Conservation (phyloP, 2,113 vertebrate genomes). For the Leucosticte australis region DNA sequence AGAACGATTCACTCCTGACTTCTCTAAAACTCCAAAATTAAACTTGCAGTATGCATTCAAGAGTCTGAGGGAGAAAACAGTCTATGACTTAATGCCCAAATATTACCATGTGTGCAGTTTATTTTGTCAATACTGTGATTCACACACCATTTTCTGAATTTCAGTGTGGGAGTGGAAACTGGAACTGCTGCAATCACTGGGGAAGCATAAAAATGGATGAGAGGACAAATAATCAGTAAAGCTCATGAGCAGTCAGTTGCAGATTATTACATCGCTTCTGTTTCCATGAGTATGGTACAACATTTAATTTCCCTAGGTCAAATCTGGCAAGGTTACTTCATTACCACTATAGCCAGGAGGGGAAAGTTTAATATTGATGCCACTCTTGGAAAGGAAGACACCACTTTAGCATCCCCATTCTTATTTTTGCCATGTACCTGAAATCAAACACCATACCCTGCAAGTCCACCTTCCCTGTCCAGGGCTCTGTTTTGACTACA, state of each 20-base stretch:
- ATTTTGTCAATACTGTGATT: constrained; percentile 36
- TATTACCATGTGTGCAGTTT: background rate
- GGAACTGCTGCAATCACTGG: background rate
- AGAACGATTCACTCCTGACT: background rate
- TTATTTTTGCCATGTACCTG: background rate
- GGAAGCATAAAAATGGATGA: background rate
- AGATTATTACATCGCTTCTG: background rate
- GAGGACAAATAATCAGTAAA: background rate
- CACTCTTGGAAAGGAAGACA: background rate
- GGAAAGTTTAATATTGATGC: background rate
- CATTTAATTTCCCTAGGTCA: background rate
- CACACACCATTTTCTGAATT: background rate
- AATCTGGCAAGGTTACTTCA: background rate
- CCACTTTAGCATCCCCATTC: background rate
- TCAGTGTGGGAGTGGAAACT: background rate
- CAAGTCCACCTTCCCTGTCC: background rate
- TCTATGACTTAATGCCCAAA: background rate
- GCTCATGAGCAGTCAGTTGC: background rate
- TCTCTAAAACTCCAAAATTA: background rate
- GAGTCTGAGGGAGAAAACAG: background rate
- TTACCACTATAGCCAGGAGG: background rate
- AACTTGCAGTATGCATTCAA: background rate
- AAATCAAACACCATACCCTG: background rate
- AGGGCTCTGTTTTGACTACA: background rate
- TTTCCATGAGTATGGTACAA: background rate